Base-by-base conservation (phyloP, 2,797 vertebrate species). In the Enteromius unitaeniatus region DNA sequence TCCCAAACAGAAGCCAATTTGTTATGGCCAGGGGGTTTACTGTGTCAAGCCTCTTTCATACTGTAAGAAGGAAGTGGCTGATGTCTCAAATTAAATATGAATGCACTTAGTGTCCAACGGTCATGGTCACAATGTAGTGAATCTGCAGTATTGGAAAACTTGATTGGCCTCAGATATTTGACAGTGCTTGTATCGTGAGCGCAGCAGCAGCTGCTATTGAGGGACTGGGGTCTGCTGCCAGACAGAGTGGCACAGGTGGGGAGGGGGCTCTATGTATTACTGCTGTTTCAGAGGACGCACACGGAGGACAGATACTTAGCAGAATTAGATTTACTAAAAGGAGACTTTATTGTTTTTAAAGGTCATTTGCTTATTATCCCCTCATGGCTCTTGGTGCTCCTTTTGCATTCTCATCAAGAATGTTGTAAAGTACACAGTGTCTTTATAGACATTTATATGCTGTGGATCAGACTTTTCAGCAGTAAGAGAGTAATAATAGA, bases 1-100 rank as follows among this genome's bases (percentile, higher is more conserved):
- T 17, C 53, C 28, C 26, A 72, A 49, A 69, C 51, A 85, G 82
- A 85, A 84, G 86, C 86, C 83, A 81, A 26, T 83, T 83, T 42
- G 87, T 86, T 69, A 64, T 88, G 90, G 87, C 89, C 86, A 91
- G 85, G 64, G 28, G 58, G 37, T 84, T 81, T 86, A 85, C 78
- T 81, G 60, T 88, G 88, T 88, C 90, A 91, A 90, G 90, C 89
- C 85, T 81, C 85, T 91, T 92, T 92, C 88, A 87, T 90, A 91
- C 88, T 84, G 76, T 81, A 86, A 83, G 86, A 90, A 77, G 49
- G 81, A 90, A 82, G 88, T 87, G 89, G 90, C 89, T 90, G 88
- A 86, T 86, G 76, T 78, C 37, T 77, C 53, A 88, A 85, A 89
- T 87, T 80, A 93, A 92, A 93, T 85, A 69, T 88, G 74, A 88